Evolutionary conservation across 2,888 invertebrate genomes (phyloP).

Genomic region (Buathra laborator): DNA sequence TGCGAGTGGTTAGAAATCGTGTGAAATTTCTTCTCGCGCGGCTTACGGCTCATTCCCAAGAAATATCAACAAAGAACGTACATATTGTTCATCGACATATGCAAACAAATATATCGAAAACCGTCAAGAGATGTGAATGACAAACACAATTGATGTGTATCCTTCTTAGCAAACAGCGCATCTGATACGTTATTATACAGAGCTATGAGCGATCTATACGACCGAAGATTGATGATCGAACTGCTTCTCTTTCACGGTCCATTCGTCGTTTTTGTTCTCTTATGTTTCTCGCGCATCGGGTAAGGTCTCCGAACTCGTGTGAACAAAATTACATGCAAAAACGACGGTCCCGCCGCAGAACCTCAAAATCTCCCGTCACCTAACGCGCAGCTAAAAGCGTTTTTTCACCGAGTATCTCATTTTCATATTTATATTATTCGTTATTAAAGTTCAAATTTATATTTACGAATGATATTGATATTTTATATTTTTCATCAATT

Average conservation of each 20-base stretch:
- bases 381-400: no score
- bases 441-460: no score
- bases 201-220: background rate
- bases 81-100: conserved; percentile 1
- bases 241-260: background rate
- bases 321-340: background rate
- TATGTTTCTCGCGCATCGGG: background rate
- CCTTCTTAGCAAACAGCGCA: conserved; percentile 1
- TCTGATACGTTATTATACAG: no score
- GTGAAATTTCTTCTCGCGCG: no score
- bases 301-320: conserved; percentile 13
- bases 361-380: background rate
- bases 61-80: background rate
- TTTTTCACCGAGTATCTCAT: no score
- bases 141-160: conserved; percentile 27
- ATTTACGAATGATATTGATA: no score
- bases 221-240: conserved; percentile 13
- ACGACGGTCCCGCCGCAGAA: background rate
- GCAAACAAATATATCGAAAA: background rate
- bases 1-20: no score
- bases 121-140: background rate
- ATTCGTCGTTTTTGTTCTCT: background rate
- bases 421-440: no score
- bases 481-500: no score
- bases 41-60: background rate